Evolutionary conservation across 2,888 invertebrate species (phyloP).

Genomic region (Alitta virens): DNA sequence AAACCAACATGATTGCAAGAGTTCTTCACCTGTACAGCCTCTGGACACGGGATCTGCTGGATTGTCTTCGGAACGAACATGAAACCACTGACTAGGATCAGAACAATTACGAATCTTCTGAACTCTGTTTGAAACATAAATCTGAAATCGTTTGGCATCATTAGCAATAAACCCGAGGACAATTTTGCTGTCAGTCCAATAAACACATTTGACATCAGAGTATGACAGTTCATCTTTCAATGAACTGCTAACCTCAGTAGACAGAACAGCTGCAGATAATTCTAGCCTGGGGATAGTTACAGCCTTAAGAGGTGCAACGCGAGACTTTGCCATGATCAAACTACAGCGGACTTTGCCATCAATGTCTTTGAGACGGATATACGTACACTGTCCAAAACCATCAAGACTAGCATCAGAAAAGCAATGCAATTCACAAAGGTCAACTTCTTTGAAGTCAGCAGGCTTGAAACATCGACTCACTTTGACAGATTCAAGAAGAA

Average conservation of each 20-base stretch:
- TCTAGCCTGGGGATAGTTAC: slow-evolving; percentile 19
- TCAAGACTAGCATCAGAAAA: slow-evolving; percentile 21
- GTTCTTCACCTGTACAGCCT: no score
- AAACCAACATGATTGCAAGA: no score
- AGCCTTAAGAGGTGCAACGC: slow-evolving; percentile 16
- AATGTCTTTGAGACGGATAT: slow-evolving; percentile 6
- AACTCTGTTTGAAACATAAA: slow-evolving; percentile 36
- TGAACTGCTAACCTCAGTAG: slow-evolving; percentile 13
- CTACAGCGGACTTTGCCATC: slow-evolving; percentile 3
- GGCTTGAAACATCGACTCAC: slow-evolving; percentile 7
- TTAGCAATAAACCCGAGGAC: slow-evolving; percentile 21
- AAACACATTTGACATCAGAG: slow-evolving; percentile 6
- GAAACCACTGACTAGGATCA: slow-evolving; percentile 29
- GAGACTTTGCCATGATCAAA: slow-evolving; percentile 15
- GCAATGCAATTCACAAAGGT: slow-evolving; percentile 14
- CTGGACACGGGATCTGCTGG: slow-evolving; percentile 41
- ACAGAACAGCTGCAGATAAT: slow-evolving; percentile 15
- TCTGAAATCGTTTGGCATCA: slow-evolving; percentile 32
- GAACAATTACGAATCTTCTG: slow-evolving; percentile 28
- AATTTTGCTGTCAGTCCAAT: slow-evolving; percentile 23
- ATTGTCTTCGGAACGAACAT: slow-evolving; percentile 36
- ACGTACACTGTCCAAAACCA: slow-evolving; percentile 21
- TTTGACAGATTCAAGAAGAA: background rate
- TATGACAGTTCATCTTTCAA: slow-evolving; percentile 15
- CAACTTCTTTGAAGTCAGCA: background rate